Evolutionary conservation across 2,113 vertebrate genomes (phyloP), one percentile per base, ranked within the genome.

Genomic region (Anguilla japonica): DNA sequence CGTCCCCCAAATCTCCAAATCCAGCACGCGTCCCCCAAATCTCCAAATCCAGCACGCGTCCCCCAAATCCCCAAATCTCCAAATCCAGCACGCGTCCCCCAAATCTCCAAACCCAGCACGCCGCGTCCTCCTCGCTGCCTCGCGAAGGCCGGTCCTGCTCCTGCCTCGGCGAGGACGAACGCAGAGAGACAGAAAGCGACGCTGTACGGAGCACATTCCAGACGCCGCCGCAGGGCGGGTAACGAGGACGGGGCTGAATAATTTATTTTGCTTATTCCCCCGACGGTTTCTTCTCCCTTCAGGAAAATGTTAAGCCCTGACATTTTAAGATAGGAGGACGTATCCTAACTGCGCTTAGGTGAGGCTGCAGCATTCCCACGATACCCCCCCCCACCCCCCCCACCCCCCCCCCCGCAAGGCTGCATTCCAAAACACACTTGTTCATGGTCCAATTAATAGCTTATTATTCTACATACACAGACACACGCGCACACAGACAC

Each of bases 241-340:
- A 75, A 75, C 11, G 16, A 75, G 71, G n/a, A 75, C 34, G 71
- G n/a, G 11, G 11, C 71, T 75, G 71, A 34, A 75, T 75, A 75
- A 75, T 75, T 75, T 26, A 75, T 75, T 75, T 75, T 75, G 71
- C 26, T 75, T 75, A 75, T 75, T 75, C n/a, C n/a, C 71, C 34
- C 29, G 6, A 29, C 34, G 71, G 71, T 34, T 75, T 75, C 34
- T 75, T 6, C 18, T 34, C 9, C 71, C 71, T 75, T 75, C 71
- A 75, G 26, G 71, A 75, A 75, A 75, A 75, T n/a, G 71, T 75
- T 75, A 75, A 75, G 13, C 71, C n/a, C 26, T 75, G 71, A 34
- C 71, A 75, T 75, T 34, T 75, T 34, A 34, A 75, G n/a, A 34
- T 11, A 29, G 71, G n/a, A 75, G 29, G 29, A n/a, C 71, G 34